Evolutionary conservation across 2,888 invertebrate genomes (phyloP), one percentile per base, ranked within the genome.

Genomic region (Steromphala cineraria): DNA sequence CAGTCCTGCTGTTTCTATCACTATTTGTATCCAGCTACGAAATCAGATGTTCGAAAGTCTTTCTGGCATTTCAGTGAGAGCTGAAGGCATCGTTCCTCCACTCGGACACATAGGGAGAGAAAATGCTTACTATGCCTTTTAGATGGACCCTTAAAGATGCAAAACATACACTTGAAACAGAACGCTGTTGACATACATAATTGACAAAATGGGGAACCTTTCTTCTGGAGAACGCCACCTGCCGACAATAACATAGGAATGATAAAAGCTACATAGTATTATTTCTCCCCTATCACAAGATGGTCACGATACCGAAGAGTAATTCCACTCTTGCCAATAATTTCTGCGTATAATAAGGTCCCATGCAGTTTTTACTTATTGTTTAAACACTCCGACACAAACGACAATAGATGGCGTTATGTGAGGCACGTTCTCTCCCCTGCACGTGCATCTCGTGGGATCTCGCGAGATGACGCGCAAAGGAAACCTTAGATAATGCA

Each of bases 91-190:
- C 31, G 15, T 5, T 24, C 19, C 10, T 36, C 71, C 31, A 24
- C 31, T 31, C 28, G 71, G 31, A 71, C 71, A 71, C 71, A 71
- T 71, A 40, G 71, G n/a, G 40, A 71, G 71, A 15, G 28, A 36
- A 71, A 40, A 71, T 71, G 28, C 31, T 5, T 2, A 19, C 19
- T 71, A 71, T 71, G 28, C 31, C 71, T 71, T 71, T 71, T 40
- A 71, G 71, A 71, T 71, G 36, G 71, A 36, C 71, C 71, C 71
- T 71, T 71, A 71, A 71, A 71, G 71, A 71, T 71, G 71, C 71
- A 71, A 71, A 71, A 71, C 71, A 71, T 36, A 71, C 71, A 71
- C 71, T 71, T 71, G 71, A 71, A 71, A 71, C 71, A 71, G 36
- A 71, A 36, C 40, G 71, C n/a, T 71, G 71, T 71, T 71, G 71